Conservation (phyloP, 2,888 invertebrate species). For the Luffia ferchaultella region DNA sequence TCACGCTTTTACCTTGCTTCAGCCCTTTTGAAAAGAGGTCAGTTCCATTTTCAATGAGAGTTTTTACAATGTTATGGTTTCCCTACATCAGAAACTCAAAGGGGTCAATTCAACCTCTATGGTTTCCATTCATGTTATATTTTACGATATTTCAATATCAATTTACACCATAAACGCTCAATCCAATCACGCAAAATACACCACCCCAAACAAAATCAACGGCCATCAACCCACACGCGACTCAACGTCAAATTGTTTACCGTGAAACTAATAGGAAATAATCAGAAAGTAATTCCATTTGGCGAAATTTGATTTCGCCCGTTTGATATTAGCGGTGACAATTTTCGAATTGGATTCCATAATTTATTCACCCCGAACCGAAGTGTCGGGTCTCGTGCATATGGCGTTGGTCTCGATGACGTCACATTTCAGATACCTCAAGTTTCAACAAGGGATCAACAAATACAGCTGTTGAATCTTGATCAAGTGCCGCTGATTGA, state of each 20-base stretch:
- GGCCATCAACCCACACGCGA: not conserved
- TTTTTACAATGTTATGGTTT: no score
- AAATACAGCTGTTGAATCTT: not conserved
- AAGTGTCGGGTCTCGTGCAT: constrained; percentile 18
- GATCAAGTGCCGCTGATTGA: not conserved
- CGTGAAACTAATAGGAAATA: constrained; percentile 54
- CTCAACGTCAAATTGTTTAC: constrained; percentile 28
- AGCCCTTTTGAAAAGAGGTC: no score
- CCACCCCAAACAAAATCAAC: no score
- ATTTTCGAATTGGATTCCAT: constrained; percentile 55
- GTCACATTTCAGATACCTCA: constrained; percentile 40
- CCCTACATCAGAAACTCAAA: no score
- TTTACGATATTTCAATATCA: no score
- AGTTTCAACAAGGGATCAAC: constrained; percentile 28
- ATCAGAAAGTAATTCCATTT: constrained; percentile 44
- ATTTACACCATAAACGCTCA: not conserved
- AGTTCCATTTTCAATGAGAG: no score
- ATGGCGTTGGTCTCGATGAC: constrained; percentile 33
- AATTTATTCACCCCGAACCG: constrained; percentile 49
- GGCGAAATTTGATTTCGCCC: constrained; percentile 44
- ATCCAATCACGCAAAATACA: not conserved
- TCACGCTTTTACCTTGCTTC: no score
- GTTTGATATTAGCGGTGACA: constrained; percentile 52
- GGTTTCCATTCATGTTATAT: no score
- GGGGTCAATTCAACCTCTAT: no score